These are phyloP conservation scores for Stratiomys singularior DNA, from an alignment of 2,888 invertebrate genomes.

Conservation along the genomic window DNA sequence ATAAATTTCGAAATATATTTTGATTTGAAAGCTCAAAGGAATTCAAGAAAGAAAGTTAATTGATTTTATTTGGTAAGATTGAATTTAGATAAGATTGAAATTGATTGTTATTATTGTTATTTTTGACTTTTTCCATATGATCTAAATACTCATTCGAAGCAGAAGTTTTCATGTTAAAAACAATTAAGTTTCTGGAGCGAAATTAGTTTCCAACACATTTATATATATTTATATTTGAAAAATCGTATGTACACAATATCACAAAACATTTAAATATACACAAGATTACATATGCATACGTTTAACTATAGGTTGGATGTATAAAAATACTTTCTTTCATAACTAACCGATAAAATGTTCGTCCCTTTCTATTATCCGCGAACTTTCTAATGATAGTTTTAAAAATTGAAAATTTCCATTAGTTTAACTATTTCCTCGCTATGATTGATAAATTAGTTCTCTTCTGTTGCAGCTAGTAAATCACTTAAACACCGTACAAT, in stretches of 20 bases:
- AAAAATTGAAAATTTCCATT: constrained; percentile 3
- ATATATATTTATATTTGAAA: not conserved
- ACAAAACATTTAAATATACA: constrained; percentile 39
- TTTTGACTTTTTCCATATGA: not conserved
- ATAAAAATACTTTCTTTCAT: constrained; percentile 36
- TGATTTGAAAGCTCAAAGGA: not conserved
- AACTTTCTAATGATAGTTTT: not conserved
- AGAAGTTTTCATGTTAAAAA: not conserved
- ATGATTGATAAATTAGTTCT: constrained; percentile 25
- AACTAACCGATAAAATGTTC: not conserved
- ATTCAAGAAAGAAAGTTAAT: not conserved
- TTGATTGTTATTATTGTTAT: constrained; percentile 10
- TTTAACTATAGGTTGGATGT: constrained; percentile 8
- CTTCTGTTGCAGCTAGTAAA: constrained; percentile 15
- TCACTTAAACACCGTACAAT: constrained; percentile 34
- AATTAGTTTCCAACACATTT: not conserved
- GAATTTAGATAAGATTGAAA: not conserved
- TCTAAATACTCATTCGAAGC: not conserved
- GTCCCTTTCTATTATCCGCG: too few species aligned
- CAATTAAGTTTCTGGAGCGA: not conserved
- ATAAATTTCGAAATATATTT: not conserved
- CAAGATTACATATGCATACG: constrained; percentile 26
- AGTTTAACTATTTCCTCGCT: not conserved
- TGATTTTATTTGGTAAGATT: not conserved
- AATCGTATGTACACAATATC: constrained; percentile 34